Base-by-base conservation (phyloP, 1,140 invertebrate genomes). In the Scaptomyza graminum region DNA sequence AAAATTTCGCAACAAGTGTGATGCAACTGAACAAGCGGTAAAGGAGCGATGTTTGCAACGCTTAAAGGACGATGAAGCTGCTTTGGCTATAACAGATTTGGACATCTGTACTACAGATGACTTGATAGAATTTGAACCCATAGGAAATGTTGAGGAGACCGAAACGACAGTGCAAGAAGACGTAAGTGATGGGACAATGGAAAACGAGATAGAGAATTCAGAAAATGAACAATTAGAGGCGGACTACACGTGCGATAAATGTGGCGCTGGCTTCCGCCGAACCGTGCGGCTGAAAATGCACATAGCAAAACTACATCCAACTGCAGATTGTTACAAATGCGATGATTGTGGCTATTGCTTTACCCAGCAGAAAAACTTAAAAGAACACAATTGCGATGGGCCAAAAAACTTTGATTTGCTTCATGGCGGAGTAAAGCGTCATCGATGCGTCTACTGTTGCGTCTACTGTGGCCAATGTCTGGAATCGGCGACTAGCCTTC, bases 1-100 rank as follows among this genome's bases (percentile, higher is more conserved):
- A 13, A 78, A 76, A 55, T 87, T 90, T 60, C 76, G 79, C 2
- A 47, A 65, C 5, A 90, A 90, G 56, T 90, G 79, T 31, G 43
- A n/a, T 0, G 41, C 64, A 7, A 65, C 77, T 0, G 55, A 85
- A 13, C 55, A 71, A 31, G 16, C 43, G 12, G 13, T 68, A 0
- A 46, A 13, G 5, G 22, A 60, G 22, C 13, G 28, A 39, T 16
- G 15, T 7, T 18, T n/a, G 12, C 22, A 37, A 25, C 22, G 8
- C 6, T 0, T 8, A 3, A 37, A 13, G 8, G 54, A 49, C 5
- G 61, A 37, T 4, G 22, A 22, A 4, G 34, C 44, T 5, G 34
- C 43, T 11, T 34, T 7, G 13, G 34, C 12, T 0, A 16, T 18
- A 22, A 28, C 12, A 13, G 28, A 31, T 31, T 31, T 22, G 0